Evolutionary conservation across 2,797 vertebrate genomes (phyloP).

Genomic region (Florisuga fusca): DNA sequence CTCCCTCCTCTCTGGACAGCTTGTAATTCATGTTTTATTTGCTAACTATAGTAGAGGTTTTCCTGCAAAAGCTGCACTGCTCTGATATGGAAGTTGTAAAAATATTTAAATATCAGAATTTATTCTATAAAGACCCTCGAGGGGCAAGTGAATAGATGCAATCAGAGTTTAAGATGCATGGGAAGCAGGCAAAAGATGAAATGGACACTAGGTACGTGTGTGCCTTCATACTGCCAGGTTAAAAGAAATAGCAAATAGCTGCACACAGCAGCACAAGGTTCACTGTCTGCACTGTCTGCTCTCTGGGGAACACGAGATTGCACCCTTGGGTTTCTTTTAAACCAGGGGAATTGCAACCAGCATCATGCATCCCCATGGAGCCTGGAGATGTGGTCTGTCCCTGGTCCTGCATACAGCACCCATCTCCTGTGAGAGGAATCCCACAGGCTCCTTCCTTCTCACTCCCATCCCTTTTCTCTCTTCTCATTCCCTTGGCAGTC

Average conservation of each 20-base stretch:
- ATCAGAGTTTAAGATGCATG: background rate
- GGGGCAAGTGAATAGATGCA: background rate
- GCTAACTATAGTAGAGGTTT: background rate
- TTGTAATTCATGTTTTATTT: conserved; percentile 37
- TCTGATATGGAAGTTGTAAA: conserved; percentile 19
- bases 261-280: accelerated
- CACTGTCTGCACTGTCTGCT: background rate
- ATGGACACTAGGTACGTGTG: background rate
- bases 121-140: background rate
- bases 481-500: background rate
- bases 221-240: background rate
- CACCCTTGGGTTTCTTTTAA: background rate
- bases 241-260: background rate
- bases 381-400: background rate
- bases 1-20: background rate
- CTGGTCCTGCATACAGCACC: background rate
- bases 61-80: conserved; percentile 18
- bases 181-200: background rate
- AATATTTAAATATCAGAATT: background rate
- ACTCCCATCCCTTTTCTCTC: background rate
- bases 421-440: background rate
- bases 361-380: too few species aligned
- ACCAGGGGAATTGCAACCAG: background rate
- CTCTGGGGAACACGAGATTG: background rate
- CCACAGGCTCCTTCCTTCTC: background rate